Evolutionary conservation across 2,113 vertebrate species (phyloP).

Genomic region (Syngnathoides biaculeatus): DNA sequence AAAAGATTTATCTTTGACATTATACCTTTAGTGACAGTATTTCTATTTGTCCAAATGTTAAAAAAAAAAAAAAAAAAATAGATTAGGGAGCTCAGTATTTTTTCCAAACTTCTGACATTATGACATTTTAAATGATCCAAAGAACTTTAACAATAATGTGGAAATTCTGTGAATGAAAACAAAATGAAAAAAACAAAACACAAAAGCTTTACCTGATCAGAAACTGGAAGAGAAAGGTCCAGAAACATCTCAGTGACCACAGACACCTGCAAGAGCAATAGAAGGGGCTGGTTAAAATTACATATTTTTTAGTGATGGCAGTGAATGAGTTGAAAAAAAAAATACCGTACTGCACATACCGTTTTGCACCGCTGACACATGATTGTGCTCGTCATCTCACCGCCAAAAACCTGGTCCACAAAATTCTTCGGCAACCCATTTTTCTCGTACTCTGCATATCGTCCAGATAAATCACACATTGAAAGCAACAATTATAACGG

Average conservation of each 20-base stretch:
- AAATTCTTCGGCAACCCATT: slow-evolving; percentile 78
- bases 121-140: no score
- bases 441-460: slow-evolving; percentile 84
- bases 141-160: no score
- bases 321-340: no score
- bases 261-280: slow-evolving; percentile 77
- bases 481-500: background rate
- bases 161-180: background rate
- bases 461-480: background rate
- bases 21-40: no score
- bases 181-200: rapidly evolving
- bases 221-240: slow-evolving; percentile 92
- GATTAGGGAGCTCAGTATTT: no score
- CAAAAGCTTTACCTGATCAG: slow-evolving; percentile 85
- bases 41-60: no score
- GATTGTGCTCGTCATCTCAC: slow-evolving; percentile 88
- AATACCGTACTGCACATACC: slow-evolving; percentile 55
- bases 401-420: slow-evolving; percentile 92
- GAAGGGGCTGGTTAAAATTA: background rate
- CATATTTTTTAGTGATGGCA: no score
- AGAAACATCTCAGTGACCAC: slow-evolving; percentile 92
- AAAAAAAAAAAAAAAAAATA: no score
- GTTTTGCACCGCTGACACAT: slow-evolving; percentile 95
- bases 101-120: no score
- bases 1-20: no score